Percentiles rank a stretch among this genome's conserved stretches.
Evolutionary conservation across 2,888 invertebrate genomes (phyloP).

Genomic region (Drosophila suboccidentalis): DNA sequence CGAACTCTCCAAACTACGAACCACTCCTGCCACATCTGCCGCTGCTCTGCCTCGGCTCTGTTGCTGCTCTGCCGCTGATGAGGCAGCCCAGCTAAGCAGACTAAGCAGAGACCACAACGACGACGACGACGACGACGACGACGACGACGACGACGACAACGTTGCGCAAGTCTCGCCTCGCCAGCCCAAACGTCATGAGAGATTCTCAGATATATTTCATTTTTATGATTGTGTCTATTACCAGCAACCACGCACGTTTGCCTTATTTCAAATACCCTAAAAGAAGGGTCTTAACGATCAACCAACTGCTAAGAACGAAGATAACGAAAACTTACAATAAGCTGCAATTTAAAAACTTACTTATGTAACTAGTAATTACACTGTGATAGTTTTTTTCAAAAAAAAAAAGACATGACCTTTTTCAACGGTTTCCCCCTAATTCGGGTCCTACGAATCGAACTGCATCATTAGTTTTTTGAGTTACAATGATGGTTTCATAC

Average conservation of each 20-base stretch:
- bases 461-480: too few relatives aligned
- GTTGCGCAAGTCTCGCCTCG: slow-evolving; percentile 70
- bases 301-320: background rate
- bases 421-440: too few relatives aligned
- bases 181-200: slow-evolving; percentile 71
- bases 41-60: slow-evolving; percentile 36
- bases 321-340: background rate
- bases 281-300: background rate
- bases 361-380: too few relatives aligned
- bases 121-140: slow-evolving; percentile 18
- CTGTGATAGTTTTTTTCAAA: too few relatives aligned
- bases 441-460: too few relatives aligned
- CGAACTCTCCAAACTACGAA: slow-evolving; percentile 24
- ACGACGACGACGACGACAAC: slow-evolving; percentile 14
- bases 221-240: slow-evolving; percentile 82
- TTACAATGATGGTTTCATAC: too few relatives aligned
- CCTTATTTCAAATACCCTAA: slow-evolving; percentile 58
- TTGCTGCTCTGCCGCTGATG: slow-evolving; percentile 56
- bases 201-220: slow-evolving; percentile 82
- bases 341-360: background rate
- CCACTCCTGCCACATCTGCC: slow-evolving; percentile 74
- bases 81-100: slow-evolving; percentile 57
- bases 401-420: too few relatives aligned
- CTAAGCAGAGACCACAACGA: slow-evolving; percentile 16
- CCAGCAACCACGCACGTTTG: slow-evolving; percentile 79